Evolutionary conservation across 1,140 invertebrate genomes (phyloP), one percentile per base, ranked within the genome.

Genomic region (Heterodera carotae): DNA sequence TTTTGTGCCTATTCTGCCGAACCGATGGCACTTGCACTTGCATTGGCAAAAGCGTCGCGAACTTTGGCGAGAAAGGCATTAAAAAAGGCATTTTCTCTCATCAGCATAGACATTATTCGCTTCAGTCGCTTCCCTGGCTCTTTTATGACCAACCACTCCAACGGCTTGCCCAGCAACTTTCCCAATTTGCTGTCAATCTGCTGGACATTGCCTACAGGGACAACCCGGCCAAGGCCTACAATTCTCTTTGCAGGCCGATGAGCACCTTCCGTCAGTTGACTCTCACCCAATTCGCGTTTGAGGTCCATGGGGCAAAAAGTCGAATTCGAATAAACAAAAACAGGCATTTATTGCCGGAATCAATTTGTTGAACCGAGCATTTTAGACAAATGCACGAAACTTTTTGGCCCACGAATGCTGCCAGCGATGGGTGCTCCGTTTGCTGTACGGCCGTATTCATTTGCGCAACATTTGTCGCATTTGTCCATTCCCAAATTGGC

Each of bases 381-480:
- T 15, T 69, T 43, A 84, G 83, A 75, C 79, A 18, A 82, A 82
- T 67, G 71, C 76, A 15, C 70, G 79, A 22, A 59, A 43, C 6
- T 77, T 85, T 66, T 78, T 85, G 69, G 80, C 85, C 7, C 84
- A 85, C 39, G 84, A 85, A 60, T 86, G 84, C 59, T 85, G 83
- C 64, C 84, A 85, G 70, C 76, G 82, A 34, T 85, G 83, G 83
- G 79, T 84, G 53, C 80, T 80, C 60, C 80, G 83, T 29, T 78
- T 85, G n/a, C 77, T 85, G 10, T 83, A 85, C 74, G 83, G 83
- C 0, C 80, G 83, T 69, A 73, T 85, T 36, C 82, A 84, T 29
- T 29, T 80, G 67, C 8, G 74, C 36, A 53, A 29, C 39, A 29
- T 82, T 34, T 27, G 59, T 10, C 71, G 62, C 53, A 53, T 34